Percentiles rank a stretch among this genome's conserved stretches.
Evolutionary conservation across 2,113 vertebrate genomes (phyloP).

Genomic region (Bubo scandiacus): DNA sequence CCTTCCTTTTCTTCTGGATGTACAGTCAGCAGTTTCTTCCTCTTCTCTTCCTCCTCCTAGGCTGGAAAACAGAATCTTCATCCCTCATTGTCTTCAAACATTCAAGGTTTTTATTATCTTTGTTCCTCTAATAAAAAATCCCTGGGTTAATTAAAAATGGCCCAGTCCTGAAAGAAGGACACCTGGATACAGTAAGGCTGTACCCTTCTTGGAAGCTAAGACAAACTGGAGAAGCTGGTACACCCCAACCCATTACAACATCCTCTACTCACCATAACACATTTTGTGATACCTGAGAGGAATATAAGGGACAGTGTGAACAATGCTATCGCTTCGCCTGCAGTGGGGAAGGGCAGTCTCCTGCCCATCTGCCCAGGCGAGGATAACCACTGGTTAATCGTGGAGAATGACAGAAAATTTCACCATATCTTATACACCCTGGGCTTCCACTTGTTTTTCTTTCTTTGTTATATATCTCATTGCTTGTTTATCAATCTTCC

Average conservation of each 20-base stretch:
- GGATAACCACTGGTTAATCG: not conserved
- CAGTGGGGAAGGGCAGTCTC: not conserved
- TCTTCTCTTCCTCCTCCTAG: not conserved
- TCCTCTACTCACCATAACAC: fast-evolving
- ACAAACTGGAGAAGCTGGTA: not conserved
- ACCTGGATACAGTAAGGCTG: not conserved
- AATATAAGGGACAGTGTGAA: not conserved
- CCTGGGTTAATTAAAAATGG: not conserved
- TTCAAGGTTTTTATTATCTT: not conserved
- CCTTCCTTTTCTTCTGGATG: not conserved
- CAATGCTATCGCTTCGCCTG: fast-evolving
- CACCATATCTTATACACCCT: not conserved
- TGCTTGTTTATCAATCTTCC: not conserved
- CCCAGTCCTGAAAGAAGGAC: not conserved
- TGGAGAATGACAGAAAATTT: not conserved
- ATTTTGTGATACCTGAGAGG: not conserved
- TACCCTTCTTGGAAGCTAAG: not conserved
- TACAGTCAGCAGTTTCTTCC: not conserved
- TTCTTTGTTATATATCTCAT: not conserved
- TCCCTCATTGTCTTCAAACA: not conserved
- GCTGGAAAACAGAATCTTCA: not conserved
- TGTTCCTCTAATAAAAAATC: not conserved
- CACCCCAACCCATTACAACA: fast-evolving
- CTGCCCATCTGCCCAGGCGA: not conserved
- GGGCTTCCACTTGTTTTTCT: not conserved